These are phyloP conservation scores for Zhengitettix transpicula DNA, from an alignment of 2,888 invertebrate species.

Conservation along the genomic window DNA sequence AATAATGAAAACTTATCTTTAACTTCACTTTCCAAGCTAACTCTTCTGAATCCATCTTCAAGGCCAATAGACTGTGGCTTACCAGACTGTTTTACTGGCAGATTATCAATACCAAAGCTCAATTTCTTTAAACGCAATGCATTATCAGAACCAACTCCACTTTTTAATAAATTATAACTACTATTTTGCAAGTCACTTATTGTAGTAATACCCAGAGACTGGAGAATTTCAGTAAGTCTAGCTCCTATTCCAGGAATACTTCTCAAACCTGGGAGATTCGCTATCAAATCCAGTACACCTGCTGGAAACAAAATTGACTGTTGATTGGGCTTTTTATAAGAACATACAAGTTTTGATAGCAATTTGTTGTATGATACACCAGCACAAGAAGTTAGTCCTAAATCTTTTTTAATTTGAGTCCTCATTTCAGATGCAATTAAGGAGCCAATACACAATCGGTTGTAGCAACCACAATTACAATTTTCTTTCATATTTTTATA, in stretches of 20 bases:
- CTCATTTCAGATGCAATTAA: slow-evolving; percentile 63
- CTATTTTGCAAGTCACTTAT: slow-evolving; percentile 39
- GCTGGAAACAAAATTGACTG: slow-evolving; percentile 64
- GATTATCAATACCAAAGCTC: slow-evolving; percentile 57
- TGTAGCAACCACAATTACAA: slow-evolving; percentile 12
- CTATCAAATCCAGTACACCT: slow-evolving; percentile 45
- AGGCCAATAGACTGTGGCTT: slow-evolving; percentile 64
- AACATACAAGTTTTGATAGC: slow-evolving; percentile 50
- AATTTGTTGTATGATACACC: slow-evolving; percentile 74
- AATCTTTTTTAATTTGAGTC: slow-evolving; percentile 43
- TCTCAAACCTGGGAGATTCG: slow-evolving; percentile 40
- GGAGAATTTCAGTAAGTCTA: slow-evolving; percentile 46
- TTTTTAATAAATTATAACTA: slow-evolving; percentile 20
- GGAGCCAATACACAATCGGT: slow-evolving; percentile 35
- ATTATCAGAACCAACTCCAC: slow-evolving; percentile 28
- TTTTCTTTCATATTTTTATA: slow-evolving; percentile 19
- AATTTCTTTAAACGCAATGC: slow-evolving; percentile 7
- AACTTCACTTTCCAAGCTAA: slow-evolving; percentile 55
- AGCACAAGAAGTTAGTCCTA: slow-evolving; percentile 63
- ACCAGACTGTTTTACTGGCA: slow-evolving; percentile 53
- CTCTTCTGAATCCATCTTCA: slow-evolving; percentile 60
- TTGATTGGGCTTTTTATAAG: slow-evolving; percentile 56
- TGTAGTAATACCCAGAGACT: slow-evolving; percentile 44
- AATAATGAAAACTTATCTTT: slow-evolving; percentile 53
- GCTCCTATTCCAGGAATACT: slow-evolving; percentile 62